These are phyloP conservation scores for Agonopterix subpropinquella DNA, from an alignment of 2,888 invertebrate genomes.

Conservation along the genomic window DNA sequence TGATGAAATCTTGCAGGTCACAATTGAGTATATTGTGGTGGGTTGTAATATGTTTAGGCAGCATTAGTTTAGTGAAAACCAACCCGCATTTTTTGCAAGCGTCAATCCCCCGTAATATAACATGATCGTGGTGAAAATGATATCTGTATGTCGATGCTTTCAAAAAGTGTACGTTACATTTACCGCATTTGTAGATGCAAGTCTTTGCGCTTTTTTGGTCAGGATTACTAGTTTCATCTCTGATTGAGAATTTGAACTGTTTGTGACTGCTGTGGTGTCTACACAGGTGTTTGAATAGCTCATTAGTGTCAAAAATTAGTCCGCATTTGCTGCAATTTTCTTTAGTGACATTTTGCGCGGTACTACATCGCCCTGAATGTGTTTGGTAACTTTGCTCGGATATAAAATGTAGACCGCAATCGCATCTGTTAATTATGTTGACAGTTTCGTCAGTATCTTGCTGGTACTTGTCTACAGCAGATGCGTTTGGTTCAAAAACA, in stretches of 20 bases:
- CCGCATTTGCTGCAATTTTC: constrained; percentile 36
- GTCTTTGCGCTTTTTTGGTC: too few species aligned
- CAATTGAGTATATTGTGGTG: not conserved
- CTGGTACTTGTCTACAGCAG: too few species aligned
- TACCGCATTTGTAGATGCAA: not conserved
- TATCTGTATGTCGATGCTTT: not conserved
- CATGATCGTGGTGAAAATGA: not conserved
- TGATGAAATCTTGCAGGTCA: not conserved
- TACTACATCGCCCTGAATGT: constrained; percentile 10
- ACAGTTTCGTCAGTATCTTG: not conserved
- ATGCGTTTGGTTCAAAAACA: too few species aligned
- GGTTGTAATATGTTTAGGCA: not conserved
- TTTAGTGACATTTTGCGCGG: constrained; percentile 31
- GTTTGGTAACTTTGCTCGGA: constrained; percentile 4
- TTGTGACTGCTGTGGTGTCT: constrained; percentile 29
- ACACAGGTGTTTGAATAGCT: constrained; percentile 29
- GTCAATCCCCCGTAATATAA: not conserved
- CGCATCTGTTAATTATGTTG: constrained; percentile 25
- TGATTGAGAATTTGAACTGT: not conserved
- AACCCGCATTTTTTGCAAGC: not conserved
- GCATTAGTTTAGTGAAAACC: not conserved
- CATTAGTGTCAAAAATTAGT: constrained; percentile 26
- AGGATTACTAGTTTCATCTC: too few species aligned
- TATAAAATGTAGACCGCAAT: constrained; percentile 32
- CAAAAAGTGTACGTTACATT: not conserved